These are phyloP conservation scores for Callipepla squamata DNA, from an alignment of 2,113 vertebrate genomes.

Conservation along the genomic window DNA sequence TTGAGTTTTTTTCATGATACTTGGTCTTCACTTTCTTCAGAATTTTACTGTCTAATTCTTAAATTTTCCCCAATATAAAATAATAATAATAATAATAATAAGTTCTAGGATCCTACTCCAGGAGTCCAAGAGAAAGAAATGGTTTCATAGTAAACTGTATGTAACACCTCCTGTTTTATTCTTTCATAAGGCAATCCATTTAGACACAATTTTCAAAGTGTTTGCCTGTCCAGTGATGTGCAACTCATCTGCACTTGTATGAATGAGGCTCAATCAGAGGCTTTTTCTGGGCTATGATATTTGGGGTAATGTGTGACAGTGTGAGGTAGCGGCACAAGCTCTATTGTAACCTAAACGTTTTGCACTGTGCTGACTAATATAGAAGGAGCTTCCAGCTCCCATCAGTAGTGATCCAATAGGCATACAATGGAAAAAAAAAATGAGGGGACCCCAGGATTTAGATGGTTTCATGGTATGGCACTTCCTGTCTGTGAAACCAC, in stretches of 20 bases:
- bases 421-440: neutral
- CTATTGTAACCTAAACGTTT: neutral
- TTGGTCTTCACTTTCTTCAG: neutral
- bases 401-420: neutral
- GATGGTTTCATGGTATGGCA: neutral
- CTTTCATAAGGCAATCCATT: neutral
- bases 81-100: neutral
- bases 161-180: neutral
- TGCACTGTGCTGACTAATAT: neutral
- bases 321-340: neutral
- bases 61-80: neutral
- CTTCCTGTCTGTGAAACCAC: neutral
- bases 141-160: neutral
- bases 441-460: accelerated
- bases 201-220: neutral
- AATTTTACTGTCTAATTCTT: neutral
- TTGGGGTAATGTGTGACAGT: neutral
- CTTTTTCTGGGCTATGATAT: neutral
- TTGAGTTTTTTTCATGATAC: neutral
- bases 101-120: neutral
- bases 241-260: neutral
- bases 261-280: neutral
- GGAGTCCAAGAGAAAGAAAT: neutral
- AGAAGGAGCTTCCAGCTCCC: neutral
- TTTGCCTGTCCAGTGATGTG: neutral